These are phyloP conservation scores for cat (Felis catus) DNA, from an alignment of 2,113 vertebrate genomes.

Conservation along the genomic window F.catus_Fca126_mat1.0 CM031419.1:3222001-3222500, in stretches of 20 bases:
- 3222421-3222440: background rate
- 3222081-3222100: accelerated
- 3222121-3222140: background rate
- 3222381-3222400: background rate
- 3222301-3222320: background rate
- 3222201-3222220: background rate
- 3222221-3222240: background rate
- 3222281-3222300: accelerated
- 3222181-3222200: accelerated
- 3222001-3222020: accelerated
- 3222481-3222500: background rate
- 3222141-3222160: accelerated
- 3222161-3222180: background rate
- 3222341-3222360: accelerated
- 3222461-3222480: background rate
- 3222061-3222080: background rate
- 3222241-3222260: background rate
- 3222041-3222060: too few relatives aligned
- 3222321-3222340: accelerated
- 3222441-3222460: accelerated
- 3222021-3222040: too few relatives aligned
- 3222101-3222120: background rate
- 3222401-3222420: background rate
- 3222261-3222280: accelerated
- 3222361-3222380: accelerated